Conservation (phyloP, 2,888 invertebrate genomes). For the Trissolcus brochymenae region DNA sequence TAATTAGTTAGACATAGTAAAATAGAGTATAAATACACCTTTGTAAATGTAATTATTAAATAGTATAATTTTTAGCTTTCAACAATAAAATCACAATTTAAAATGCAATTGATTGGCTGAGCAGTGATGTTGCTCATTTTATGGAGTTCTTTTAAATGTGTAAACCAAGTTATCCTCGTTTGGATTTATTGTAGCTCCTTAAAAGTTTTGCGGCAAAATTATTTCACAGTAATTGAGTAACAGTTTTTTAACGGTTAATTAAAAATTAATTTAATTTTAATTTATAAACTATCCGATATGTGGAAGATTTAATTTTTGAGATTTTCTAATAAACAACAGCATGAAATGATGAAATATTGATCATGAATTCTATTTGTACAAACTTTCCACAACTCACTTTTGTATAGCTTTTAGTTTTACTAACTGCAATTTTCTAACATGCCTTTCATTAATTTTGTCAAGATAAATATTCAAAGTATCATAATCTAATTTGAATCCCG, state of each 20-base stretch:
- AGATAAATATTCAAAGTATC: no score
- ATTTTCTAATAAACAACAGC: neutral
- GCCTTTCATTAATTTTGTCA: no score
- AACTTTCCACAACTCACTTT: no score
- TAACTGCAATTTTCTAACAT: no score
- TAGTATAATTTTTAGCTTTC: neutral
- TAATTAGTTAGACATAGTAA: constrained; percentile 42
- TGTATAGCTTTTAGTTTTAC: no score
- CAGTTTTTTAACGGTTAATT: no score
- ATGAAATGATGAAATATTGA: neutral
- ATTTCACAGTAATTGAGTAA: neutral
- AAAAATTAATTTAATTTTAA: no score
- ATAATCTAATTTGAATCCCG: no score
- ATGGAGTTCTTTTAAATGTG: neutral
- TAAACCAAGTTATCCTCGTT: no score
- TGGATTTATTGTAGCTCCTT: neutral
- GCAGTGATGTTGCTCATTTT: neutral
- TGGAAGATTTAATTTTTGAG: neutral
- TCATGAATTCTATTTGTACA: neutral
- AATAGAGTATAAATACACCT: constrained; percentile 45
- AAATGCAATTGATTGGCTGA: neutral
- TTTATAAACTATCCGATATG: no score
- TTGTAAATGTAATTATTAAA: constrained; percentile 31
- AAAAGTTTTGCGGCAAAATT: neutral
- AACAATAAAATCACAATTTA: neutral